These are phyloP conservation scores for Hydrozoanthus gracilis DNA, from an alignment of 92 coral and sea anemone species.

Conservation along the genomic window DNA sequence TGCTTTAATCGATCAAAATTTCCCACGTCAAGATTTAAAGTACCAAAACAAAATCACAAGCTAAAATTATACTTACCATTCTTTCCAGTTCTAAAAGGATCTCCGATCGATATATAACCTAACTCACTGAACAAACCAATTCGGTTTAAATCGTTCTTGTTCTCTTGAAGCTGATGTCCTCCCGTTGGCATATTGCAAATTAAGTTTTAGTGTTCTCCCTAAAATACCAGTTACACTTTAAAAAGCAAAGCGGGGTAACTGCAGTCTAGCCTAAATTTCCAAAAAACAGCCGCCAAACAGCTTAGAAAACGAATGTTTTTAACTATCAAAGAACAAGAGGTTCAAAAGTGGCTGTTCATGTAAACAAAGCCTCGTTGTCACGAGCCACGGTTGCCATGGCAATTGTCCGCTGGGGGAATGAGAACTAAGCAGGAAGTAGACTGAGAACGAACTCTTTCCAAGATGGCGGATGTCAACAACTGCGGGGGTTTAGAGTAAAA, in stretches of 20 bases:
- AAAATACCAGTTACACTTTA: no score
- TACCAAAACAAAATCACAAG: not conserved
- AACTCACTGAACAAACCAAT: conserved; percentile 94
- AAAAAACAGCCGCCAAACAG: no score
- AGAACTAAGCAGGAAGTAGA: conserved; percentile 25
- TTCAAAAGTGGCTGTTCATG: not conserved
- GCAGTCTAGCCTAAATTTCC: no score
- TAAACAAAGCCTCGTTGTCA: conserved; percentile 28
- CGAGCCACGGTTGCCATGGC: conserved; percentile 54
- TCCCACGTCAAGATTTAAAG: not conserved
- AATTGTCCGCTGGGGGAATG: conserved; percentile 41
- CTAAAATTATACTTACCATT: conserved; percentile 65
- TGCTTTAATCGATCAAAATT: no score
- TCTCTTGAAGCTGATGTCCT: conserved; percentile 55
- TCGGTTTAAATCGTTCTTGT: conserved; percentile 90
- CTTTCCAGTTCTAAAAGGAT: conserved; percentile 77
- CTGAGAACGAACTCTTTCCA: conserved; percentile 44
- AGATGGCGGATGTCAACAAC: conserved; percentile 76
- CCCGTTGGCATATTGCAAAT: not conserved
- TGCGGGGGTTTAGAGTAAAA: conserved; percentile 1
- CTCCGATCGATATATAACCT: conserved; percentile 97
- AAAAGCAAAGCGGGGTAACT: no score
- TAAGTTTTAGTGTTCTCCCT: no score
- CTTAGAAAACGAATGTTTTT: not conserved
- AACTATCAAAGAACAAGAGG: not conserved